A percentile compares a stretch with the other conserved stretches of the same genome.
Conservation (phyloP, 2,797 vertebrate species). For the Aeoliscus strigatus region DNA sequence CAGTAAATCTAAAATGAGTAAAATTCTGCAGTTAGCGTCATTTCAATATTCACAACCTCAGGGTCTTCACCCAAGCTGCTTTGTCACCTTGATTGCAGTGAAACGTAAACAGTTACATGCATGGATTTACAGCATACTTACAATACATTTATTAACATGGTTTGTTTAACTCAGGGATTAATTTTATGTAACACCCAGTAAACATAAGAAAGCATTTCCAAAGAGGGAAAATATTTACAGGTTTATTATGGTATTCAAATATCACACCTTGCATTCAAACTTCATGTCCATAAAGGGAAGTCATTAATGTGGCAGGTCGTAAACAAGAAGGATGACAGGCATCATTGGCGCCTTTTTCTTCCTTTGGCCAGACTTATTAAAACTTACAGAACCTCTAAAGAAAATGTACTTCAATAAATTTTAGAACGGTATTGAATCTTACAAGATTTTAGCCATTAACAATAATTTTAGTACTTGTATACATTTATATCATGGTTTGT, state of each 20-base stretch:
- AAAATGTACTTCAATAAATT: conserved; percentile 54
- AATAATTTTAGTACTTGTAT: conserved; percentile 56
- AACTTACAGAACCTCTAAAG: conserved; percentile 63
- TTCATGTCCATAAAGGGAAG: conserved; percentile 47
- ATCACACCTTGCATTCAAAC: conserved; percentile 63
- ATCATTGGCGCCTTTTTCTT: conserved; percentile 43
- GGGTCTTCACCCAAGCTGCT: too few relatives aligned
- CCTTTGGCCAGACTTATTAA: conserved; percentile 55
- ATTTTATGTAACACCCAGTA: conserved; percentile 60
- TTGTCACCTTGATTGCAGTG: not conserved
- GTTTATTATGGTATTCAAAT: conserved; percentile 54
- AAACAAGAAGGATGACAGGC: conserved; percentile 41
- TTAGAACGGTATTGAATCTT: conserved; percentile 62
- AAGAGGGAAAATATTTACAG: conserved; percentile 58
- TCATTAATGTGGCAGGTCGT: conserved; percentile 56
- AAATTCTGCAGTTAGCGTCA: too few relatives aligned
- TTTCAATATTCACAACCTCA: too few relatives aligned
- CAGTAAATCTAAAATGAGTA: too few relatives aligned
- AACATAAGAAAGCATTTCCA: conserved; percentile 54
- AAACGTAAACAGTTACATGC: conserved; percentile 12
- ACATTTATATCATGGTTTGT: conserved; percentile 59
- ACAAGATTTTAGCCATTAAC: conserved; percentile 64
- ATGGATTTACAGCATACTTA: conserved; percentile 51
- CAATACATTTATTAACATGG: conserved; percentile 54
- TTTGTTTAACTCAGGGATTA: conserved; percentile 68